Conservation (phyloP, 2,797 vertebrate species). For the Hippocampus kuda region DNA sequence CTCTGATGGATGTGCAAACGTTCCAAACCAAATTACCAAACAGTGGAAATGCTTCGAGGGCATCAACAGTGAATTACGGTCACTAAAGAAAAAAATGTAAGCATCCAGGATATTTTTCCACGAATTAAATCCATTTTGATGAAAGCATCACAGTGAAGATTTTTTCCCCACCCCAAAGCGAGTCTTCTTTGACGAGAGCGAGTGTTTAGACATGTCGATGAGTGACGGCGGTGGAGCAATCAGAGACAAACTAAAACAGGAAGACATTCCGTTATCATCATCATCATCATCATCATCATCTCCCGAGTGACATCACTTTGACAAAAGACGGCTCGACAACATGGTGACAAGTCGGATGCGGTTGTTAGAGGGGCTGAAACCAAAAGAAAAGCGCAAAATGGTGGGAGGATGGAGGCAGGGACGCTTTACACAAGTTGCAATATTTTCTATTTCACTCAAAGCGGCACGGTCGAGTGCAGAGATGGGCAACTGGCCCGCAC, state of each 20-base stretch:
- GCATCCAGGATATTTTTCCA: background rate
- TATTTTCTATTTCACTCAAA: background rate
- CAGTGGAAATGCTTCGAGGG: conserved; percentile 12
- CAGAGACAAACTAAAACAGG: conserved; percentile 60
- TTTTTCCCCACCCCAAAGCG: conserved; percentile 13
- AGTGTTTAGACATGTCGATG: conserved; percentile 59
- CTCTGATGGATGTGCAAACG: conserved; percentile 31
- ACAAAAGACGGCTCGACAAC: conserved; percentile 43
- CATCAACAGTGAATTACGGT: background rate
- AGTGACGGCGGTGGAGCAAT: conserved; percentile 55
- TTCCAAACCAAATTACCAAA: conserved; percentile 9
- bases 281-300: conserved; percentile 46
- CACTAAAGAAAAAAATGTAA: background rate
- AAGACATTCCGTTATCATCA: conserved; percentile 52
- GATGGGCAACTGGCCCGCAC: no score
- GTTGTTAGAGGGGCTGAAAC: background rate
- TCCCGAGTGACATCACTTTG: conserved; percentile 50
- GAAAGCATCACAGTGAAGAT: conserved; percentile 11
- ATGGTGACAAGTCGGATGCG: conserved; percentile 45
- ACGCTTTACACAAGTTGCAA: no score
- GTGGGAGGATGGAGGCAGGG: background rate
- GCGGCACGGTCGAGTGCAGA: background rate
- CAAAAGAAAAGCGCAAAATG: background rate
- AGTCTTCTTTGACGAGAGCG: conserved; percentile 13
- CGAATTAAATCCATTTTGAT: conserved; percentile 17